phyloP scores from a whole-genome alignment of 2,113 vertebrate genomes.

The Catharus minimus region DNA sequence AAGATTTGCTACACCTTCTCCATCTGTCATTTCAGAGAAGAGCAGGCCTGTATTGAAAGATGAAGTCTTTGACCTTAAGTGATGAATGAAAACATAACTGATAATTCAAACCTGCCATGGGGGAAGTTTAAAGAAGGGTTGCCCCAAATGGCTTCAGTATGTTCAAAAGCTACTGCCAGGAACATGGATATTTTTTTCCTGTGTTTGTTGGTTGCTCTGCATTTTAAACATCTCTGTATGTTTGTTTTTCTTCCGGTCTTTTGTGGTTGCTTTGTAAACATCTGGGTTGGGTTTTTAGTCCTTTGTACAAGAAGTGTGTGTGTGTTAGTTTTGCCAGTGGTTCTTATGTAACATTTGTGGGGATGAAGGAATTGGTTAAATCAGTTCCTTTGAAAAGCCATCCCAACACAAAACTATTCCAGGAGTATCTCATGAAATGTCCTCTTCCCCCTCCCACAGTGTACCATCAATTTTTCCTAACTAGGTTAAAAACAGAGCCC shows the following conservation, averaged over 20 bases:
- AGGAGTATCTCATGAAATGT: background rate
- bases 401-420: background rate
- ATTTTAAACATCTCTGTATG: constrained; percentile 48
- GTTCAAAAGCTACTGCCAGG: constrained; percentile 51
- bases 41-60: background rate
- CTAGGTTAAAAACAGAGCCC: background rate
- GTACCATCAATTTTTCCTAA: background rate
- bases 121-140: constrained; percentile 41
- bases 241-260: constrained; percentile 62
- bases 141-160: constrained; percentile 52
- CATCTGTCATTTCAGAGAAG: background rate
- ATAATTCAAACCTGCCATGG: constrained; percentile 46
- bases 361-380: constrained; percentile 26
- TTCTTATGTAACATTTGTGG: constrained; percentile 18
- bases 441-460: background rate
- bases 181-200: background rate
- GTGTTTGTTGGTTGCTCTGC: constrained; percentile 30
- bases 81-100: constrained; percentile 42
- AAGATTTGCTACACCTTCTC: background rate
- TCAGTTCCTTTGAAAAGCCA: constrained; percentile 24
- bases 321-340: constrained; percentile 22
- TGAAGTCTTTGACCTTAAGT: constrained; percentile 20
- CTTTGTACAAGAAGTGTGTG: constrained; percentile 29
- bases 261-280: constrained; percentile 62
- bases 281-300: constrained; percentile 39